These are phyloP conservation scores for Heteromurus nitidus DNA, from an alignment of 2,888 invertebrate species.

Conservation along the genomic window DNA sequence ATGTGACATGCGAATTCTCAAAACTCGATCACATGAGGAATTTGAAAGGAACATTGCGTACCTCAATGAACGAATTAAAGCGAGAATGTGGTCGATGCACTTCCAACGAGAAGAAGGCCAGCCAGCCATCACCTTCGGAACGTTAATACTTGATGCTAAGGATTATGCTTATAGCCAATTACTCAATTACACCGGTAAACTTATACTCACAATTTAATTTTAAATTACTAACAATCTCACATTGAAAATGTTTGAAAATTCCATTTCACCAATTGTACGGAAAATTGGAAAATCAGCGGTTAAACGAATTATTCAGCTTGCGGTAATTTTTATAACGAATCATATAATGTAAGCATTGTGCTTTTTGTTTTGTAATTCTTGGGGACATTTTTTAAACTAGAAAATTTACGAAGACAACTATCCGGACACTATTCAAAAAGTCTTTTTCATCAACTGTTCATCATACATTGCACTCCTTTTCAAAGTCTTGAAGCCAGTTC, in stretches of 20 bases:
- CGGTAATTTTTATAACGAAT: neutral
- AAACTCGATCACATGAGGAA: constrained; percentile 7
- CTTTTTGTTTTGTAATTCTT: no score
- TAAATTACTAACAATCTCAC: no score
- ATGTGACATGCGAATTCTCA: constrained; percentile 25
- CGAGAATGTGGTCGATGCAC: neutral
- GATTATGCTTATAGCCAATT: constrained; percentile 9
- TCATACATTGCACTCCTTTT: constrained; percentile 12
- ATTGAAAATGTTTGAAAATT: no score
- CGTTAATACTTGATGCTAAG: neutral
- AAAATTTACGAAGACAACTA: constrained; percentile 29
- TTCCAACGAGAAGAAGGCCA: neutral
- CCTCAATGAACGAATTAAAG: constrained; percentile 2
- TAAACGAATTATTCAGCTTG: neutral
- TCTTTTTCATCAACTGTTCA: constrained; percentile 22
- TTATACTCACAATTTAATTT: no score
- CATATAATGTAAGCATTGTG: neutral
- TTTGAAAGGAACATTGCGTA: neutral
- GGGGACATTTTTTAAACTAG: constrained; percentile 9
- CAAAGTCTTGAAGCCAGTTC: constrained; percentile 14
- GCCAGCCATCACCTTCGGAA: constrained; percentile 9
- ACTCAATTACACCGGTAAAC: neutral
- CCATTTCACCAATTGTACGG: no score
- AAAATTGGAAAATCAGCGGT: no score
- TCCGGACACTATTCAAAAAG: constrained; percentile 7